phyloP scores from a whole-genome alignment of 2,888 invertebrate species.

The Gnatocerus cornutus region DNA sequence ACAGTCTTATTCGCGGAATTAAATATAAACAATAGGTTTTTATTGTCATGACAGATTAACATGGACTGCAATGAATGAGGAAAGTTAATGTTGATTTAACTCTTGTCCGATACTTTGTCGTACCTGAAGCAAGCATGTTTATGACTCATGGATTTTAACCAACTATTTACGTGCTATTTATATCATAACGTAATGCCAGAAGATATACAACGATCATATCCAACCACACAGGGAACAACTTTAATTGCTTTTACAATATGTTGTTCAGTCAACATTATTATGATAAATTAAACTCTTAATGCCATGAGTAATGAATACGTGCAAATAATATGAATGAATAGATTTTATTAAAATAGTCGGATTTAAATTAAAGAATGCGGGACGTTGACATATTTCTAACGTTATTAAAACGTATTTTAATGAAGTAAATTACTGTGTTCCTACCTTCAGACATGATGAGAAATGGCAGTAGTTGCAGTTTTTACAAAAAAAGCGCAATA shows the following conservation, averaged over 20 bases:
- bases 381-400: background rate
- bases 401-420: background rate
- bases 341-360: background rate
- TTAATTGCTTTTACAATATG: conserved; percentile 47
- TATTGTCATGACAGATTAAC: conserved; percentile 18
- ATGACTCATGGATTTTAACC: conserved; percentile 64
- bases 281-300: conserved; percentile 28
- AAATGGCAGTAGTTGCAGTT: too few relatives aligned
- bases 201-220: conserved; percentile 68
- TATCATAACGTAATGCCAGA: conserved; percentile 75
- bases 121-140: conserved; percentile 37
- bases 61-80: conserved; percentile 22
- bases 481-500: too few relatives aligned
- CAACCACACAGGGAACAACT: conserved; percentile 37
- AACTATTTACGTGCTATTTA: conserved; percentile 60
- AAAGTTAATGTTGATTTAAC: conserved; percentile 22
- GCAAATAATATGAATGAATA: conserved; percentile 29
- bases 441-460: too few relatives aligned
- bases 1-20: conserved; percentile 7
- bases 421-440: too few relatives aligned
- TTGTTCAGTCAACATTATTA: conserved; percentile 36
- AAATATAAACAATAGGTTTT: conserved; percentile 19
- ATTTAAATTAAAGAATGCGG: background rate
- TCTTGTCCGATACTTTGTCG: conserved; percentile 26
- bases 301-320: conserved; percentile 21